Percentiles rank a stretch among this genome's conserved stretches.
Conservation (phyloP, 2,113 vertebrate genomes). For the Thymallus thymallus region DNA sequence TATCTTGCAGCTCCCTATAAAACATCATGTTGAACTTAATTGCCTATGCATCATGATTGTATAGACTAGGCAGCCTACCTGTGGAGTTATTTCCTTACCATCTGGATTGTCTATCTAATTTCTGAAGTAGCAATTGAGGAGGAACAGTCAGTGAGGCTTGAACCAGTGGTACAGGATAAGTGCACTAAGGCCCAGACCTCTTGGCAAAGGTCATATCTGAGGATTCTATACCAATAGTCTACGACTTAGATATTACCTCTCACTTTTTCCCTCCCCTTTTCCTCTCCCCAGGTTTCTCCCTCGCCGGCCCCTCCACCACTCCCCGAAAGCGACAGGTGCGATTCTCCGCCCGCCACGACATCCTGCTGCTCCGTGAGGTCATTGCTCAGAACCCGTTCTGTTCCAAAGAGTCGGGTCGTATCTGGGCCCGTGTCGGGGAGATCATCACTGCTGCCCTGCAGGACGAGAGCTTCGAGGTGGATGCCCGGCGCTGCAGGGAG, state of each 20-base stretch:
- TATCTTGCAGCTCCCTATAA: too few relatives aligned
- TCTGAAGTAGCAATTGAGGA: too few relatives aligned
- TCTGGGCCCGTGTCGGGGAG: conserved; percentile 76
- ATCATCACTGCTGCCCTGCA: conserved; percentile 71
- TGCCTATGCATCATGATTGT: too few relatives aligned
- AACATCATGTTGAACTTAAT: too few relatives aligned
- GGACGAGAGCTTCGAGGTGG: conserved; percentile 78
- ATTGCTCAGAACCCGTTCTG: conserved; percentile 76
- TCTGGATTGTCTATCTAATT: too few relatives aligned
- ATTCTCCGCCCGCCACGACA: conserved; percentile 77
- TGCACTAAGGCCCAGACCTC: too few relatives aligned
- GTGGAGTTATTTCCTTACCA: too few relatives aligned
- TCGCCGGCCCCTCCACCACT: conserved; percentile 59
- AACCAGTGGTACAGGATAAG: too few relatives aligned
- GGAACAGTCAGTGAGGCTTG: too few relatives aligned
- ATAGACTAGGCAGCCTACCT: too few relatives aligned
- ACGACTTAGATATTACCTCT: background rate
- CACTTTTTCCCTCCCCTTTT: background rate
- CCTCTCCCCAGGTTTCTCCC: conserved; percentile 58
- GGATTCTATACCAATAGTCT: background rate
- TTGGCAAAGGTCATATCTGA: background rate
- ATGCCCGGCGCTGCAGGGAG: conserved; percentile 72
- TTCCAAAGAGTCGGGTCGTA: conserved; percentile 73
- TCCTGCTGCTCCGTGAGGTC: conserved; percentile 75
- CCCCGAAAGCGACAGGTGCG: conserved; percentile 76